A percentile compares a stretch with the other conserved stretches of the same genome.
These are phyloP conservation scores for Lepidocyrtinus sp. DNA, from an alignment of 2,888 invertebrate species.

Conservation along the genomic window DNA sequence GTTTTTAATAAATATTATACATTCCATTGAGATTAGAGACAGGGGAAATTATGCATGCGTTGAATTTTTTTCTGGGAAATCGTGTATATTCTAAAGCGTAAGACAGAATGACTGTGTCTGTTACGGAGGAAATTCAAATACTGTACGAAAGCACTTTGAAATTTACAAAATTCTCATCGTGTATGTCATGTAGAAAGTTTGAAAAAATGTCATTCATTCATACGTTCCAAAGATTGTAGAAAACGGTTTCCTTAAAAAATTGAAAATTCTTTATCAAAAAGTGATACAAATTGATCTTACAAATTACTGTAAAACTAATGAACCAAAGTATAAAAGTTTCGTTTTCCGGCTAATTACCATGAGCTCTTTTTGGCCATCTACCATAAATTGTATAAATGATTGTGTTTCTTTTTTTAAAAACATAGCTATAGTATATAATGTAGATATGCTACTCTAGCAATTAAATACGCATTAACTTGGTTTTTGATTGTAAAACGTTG, in stretches of 20 bases:
- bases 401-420: background rate
- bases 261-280: constrained; percentile 9
- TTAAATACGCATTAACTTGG: background rate
- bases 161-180: background rate
- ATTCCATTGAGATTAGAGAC: background rate
- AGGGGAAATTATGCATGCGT: background rate
- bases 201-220: constrained; percentile 1
- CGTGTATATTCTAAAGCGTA: background rate
- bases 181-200: constrained; percentile 1
- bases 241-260: background rate
- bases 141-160: background rate
- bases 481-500: background rate
- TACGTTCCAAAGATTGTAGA: background rate
- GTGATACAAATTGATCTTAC: background rate
- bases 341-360: background rate
- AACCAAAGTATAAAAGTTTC: background rate
- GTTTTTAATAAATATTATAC: no score
- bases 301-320: background rate
- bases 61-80: no score
- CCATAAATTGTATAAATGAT: background rate
- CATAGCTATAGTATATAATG: background rate
- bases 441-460: background rate
- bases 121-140: background rate
- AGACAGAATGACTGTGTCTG: background rate
- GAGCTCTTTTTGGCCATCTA: constrained; percentile 3